phyloP scores from a whole-genome alignment of 1,140 invertebrate species.

The Drosophila micromelanica region DNA sequence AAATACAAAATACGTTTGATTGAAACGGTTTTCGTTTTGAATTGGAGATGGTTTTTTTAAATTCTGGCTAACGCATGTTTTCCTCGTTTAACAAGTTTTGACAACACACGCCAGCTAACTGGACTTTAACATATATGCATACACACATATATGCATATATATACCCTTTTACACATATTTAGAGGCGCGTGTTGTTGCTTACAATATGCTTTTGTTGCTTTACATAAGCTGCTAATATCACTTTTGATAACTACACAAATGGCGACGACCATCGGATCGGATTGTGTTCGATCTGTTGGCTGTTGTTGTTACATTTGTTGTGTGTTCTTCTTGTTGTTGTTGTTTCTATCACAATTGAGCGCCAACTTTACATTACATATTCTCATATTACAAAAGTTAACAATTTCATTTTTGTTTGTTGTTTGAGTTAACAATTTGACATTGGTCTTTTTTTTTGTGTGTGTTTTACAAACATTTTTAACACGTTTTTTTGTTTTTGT shows the following conservation, averaged over 20 bases:
- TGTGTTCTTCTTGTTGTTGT: constrained; percentile 39
- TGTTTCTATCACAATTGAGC: constrained; percentile 70
- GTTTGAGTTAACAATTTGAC: constrained; percentile 73
- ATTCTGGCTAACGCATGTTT: constrained; percentile 65
- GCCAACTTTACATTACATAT: constrained; percentile 66
- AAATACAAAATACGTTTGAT: constrained; percentile 62
- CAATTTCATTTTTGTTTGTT: constrained; percentile 59
- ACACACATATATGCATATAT: not conserved
- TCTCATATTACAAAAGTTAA: constrained; percentile 77
- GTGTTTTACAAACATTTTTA: constrained; percentile 67
- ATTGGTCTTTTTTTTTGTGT: constrained; percentile 53
- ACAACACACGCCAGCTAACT: constrained; percentile 26
- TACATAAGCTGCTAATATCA: constrained; percentile 73
- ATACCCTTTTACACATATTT: constrained; percentile 15
- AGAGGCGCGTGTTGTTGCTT: constrained; percentile 34
- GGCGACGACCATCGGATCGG: constrained; percentile 31
- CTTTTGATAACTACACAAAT: constrained; percentile 77
- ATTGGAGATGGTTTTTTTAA: constrained; percentile 24
- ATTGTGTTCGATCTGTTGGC: constrained; percentile 6
- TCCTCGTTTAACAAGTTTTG: constrained; percentile 16
- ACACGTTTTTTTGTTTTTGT: constrained; percentile 30
- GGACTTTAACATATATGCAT: constrained; percentile 11
- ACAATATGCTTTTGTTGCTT: constrained; percentile 49
- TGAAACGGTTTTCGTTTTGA: constrained; percentile 33
- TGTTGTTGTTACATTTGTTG: constrained; percentile 68